Evolutionary conservation across 2,113 vertebrate genomes (phyloP).

Genomic region (Trichechus manatus): DNA sequence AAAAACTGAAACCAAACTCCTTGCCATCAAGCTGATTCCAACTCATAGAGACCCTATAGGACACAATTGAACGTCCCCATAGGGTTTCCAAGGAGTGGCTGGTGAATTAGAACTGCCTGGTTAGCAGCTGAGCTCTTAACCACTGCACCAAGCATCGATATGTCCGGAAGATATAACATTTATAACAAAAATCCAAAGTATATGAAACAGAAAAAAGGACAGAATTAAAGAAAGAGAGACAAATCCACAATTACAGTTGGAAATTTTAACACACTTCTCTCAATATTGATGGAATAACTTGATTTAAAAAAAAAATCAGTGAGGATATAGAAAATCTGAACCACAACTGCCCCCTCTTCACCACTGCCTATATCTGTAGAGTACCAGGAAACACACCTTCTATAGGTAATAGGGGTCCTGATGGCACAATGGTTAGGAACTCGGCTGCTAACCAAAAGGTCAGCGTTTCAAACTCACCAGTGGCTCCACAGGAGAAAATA

Average conservation of each 20-base stretch:
- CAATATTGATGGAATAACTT: not conserved
- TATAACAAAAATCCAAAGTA: constrained; percentile 3
- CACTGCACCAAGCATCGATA: not conserved
- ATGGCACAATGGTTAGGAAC: too few relatives aligned
- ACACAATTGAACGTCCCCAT: too few relatives aligned
- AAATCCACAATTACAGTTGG: not conserved
- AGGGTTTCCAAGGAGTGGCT: too few relatives aligned
- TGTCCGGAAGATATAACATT: not conserved
- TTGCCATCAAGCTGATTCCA: too few relatives aligned
- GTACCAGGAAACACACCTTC: not conserved
- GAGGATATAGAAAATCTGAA: not conserved
- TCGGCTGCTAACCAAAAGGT: too few relatives aligned
- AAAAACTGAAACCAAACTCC: too few relatives aligned
- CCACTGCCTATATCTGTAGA: not conserved
- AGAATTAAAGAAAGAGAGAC: not conserved
- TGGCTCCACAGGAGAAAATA: too few relatives aligned
- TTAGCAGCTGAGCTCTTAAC: too few relatives aligned
- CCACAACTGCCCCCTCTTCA: not conserved
- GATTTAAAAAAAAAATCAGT: not conserved
- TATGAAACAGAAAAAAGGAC: not conserved
- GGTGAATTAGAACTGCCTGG: too few relatives aligned
- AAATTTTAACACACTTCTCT: constrained; percentile 23
- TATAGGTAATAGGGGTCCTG: not conserved
- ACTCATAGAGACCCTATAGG: too few relatives aligned
- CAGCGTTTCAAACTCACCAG: too few relatives aligned